Evolutionary conservation across 2,797 vertebrate genomes (phyloP).

Genomic region (Labeo calbasu): DNA sequence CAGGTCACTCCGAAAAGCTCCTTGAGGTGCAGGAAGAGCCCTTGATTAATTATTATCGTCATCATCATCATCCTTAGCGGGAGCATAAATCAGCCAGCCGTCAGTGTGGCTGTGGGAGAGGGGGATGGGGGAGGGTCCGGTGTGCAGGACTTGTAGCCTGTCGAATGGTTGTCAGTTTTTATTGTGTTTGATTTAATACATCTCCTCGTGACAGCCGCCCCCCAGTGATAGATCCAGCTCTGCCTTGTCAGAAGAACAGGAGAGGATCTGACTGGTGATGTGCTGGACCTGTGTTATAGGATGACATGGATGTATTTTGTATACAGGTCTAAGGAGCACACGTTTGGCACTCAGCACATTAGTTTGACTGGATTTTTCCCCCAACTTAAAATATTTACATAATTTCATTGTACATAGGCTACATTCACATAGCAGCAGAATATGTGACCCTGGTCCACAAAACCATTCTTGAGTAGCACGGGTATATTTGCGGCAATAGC

Average conservation of each 20-base stretch:
- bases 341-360: background rate
- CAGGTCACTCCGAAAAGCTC: constrained; percentile 77
- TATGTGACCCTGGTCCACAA: no score
- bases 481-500: no score
- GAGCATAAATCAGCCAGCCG: constrained; percentile 76
- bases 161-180: constrained; percentile 52
- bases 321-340: background rate
- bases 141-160: constrained; percentile 36
- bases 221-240: constrained; percentile 9
- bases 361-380: background rate
- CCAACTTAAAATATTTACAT: background rate
- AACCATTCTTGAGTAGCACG: no score
- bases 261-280: constrained; percentile 40
- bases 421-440: background rate
- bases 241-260: constrained; percentile 36
- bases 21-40: constrained; percentile 78
- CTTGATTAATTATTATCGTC: constrained; percentile 85
- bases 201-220: constrained; percentile 40
- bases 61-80: constrained; percentile 77
- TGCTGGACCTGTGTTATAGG: constrained; percentile 10
- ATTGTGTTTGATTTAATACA: constrained; percentile 55
- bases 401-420: background rate
- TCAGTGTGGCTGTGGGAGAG: constrained; percentile 58
- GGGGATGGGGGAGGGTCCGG: constrained; percentile 52
- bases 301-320: background rate